A percentile compares a stretch with the other conserved stretches of the same genome.
These are phyloP conservation scores for Griposia aprilina DNA, from an alignment of 2,888 invertebrate species.

Conservation along the genomic window DNA sequence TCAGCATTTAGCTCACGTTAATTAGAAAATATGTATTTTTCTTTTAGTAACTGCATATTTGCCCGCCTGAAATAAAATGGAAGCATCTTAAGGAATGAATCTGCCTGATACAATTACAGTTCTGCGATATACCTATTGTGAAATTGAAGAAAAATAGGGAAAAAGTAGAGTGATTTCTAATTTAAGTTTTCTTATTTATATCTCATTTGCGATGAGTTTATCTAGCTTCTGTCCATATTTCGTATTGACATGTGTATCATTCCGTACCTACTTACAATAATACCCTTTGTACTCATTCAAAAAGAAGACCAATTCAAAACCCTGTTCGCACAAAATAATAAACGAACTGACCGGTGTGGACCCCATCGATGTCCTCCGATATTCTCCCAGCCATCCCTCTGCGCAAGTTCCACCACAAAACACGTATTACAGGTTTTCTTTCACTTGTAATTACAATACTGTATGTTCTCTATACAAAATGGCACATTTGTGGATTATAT, in stretches of 20 bases:
- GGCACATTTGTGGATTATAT: conserved; percentile 57
- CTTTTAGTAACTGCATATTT: not conserved
- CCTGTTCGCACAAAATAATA: not conserved
- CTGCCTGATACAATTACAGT: not conserved
- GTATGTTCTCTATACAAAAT: conserved; percentile 34
- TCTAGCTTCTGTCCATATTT: not conserved
- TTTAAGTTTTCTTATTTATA: not conserved
- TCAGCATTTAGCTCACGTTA: not conserved
- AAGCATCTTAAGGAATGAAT: not conserved
- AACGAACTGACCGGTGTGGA: not conserved
- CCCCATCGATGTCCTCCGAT: conserved; percentile 44
- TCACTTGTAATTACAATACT: conserved; percentile 41
- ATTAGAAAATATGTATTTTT: not conserved
- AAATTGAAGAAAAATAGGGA: not conserved
- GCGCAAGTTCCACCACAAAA: conserved; percentile 41
- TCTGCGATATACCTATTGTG: too few relatives aligned
- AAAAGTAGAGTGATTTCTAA: not conserved
- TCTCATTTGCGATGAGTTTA: not conserved
- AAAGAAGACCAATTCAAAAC: conserved; percentile 9
- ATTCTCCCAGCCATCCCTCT: conserved; percentile 34
- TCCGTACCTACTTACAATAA: not conserved
- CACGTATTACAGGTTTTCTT: conserved; percentile 62
- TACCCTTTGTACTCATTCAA: not conserved
- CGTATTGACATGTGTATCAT: not conserved
- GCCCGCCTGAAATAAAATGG: not conserved